Percentiles rank a stretch among this genome's conserved stretches.
These are phyloP conservation scores for Gephyroberyx darwinii DNA, from an alignment of 2,797 vertebrate genomes.

Conservation along the genomic window DNA sequence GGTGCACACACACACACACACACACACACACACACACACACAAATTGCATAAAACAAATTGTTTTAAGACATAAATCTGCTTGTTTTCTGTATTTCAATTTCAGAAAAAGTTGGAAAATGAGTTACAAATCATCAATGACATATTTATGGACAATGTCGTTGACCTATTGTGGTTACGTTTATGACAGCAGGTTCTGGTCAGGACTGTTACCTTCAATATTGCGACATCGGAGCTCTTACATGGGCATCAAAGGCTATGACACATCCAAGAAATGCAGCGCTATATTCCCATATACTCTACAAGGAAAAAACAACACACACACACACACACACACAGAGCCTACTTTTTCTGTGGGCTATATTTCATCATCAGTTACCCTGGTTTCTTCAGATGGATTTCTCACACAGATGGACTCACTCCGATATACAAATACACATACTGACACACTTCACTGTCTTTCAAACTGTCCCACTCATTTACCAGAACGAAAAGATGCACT, in stretches of 20 bases:
- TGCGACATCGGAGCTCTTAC: slow-evolving; percentile 22
- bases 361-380: slow-evolving; percentile 1
- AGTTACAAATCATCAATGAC: slow-evolving; percentile 7
- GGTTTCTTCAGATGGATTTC: slow-evolving; percentile 8
- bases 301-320: slow-evolving; percentile 10
- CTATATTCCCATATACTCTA: slow-evolving; percentile 15
- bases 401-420: slow-evolving; percentile 11
- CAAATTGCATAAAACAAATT: slow-evolving; percentile 7
- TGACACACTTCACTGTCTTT: slow-evolving; percentile 27
- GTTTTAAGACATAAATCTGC: slow-evolving; percentile 11
- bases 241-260: slow-evolving; percentile 20
- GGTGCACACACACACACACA: slow-evolving; percentile 23
- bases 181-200: slow-evolving; percentile 44
- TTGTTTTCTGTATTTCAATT: slow-evolving; percentile 23
- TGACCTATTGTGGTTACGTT: slow-evolving; percentile 6
- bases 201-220: slow-evolving; percentile 50
- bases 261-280: slow-evolving; percentile 11
- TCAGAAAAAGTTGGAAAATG: slow-evolving; percentile 3
- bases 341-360: slow-evolving; percentile 9
- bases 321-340: slow-evolving; percentile 20
- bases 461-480: slow-evolving; percentile 24
- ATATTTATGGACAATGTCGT: neutral
- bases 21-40: slow-evolving; percentile 10
- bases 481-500: slow-evolving; percentile 38
- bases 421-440: slow-evolving; percentile 11